phyloP scores from a whole-genome alignment of 2,888 invertebrate species.

The Meliscaeva auricollis region DNA sequence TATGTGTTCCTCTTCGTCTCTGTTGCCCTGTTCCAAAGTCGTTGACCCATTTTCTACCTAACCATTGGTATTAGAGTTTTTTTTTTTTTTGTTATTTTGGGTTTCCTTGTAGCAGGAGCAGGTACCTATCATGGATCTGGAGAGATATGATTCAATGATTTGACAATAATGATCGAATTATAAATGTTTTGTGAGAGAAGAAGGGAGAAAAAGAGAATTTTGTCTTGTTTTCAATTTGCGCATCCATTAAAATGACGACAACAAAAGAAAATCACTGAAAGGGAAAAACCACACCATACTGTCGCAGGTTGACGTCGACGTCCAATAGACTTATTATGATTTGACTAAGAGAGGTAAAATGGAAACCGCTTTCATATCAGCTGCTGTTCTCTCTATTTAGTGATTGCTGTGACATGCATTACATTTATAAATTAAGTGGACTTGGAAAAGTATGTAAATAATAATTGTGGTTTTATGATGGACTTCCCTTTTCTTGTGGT shows the following conservation, averaged over 20 bases:
- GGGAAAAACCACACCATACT: conserved; percentile 35
- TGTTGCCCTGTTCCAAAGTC: neutral
- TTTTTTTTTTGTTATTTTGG: conserved; percentile 45
- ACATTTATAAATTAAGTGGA: conserved; percentile 32
- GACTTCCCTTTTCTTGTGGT: conserved; percentile 28
- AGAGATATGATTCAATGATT: conserved; percentile 50
- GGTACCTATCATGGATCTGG: conserved; percentile 14
- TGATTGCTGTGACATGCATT: conserved; percentile 44
- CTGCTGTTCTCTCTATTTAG: conserved; percentile 7
- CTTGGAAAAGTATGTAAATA: conserved; percentile 9
- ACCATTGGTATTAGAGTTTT: conserved; percentile 44
- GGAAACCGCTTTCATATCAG: conserved; percentile 37
- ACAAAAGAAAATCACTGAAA: conserved; percentile 60
- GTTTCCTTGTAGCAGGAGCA: neutral
- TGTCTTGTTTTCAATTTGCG: conserved; percentile 41
- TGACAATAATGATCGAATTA: conserved; percentile 29
- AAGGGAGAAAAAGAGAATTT: neutral
- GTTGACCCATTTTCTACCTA: conserved; percentile 41
- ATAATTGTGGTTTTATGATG: conserved; percentile 44
- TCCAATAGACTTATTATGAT: conserved; percentile 8
- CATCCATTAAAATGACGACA: conserved; percentile 59
- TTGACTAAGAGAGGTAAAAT: conserved; percentile 36
- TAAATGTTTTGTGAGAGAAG: neutral
- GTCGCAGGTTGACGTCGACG: conserved; percentile 15
- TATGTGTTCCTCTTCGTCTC: neutral